Evolutionary conservation across 2,888 invertebrate genomes (phyloP).

Genomic region (Sthenelais limicola): DNA sequence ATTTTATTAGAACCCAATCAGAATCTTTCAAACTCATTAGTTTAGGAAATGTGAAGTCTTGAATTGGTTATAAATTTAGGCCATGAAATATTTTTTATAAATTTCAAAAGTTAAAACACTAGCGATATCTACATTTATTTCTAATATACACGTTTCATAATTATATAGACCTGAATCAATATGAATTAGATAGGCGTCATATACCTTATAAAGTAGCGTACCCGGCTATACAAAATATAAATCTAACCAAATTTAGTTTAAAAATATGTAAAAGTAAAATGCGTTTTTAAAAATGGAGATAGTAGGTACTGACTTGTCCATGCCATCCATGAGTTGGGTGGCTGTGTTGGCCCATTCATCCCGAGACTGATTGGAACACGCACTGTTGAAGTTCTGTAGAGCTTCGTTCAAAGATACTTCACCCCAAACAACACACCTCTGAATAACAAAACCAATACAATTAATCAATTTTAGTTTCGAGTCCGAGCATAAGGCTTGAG

Average conservation of each 20-base stretch:
- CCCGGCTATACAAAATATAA: too few relatives aligned
- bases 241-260: too few relatives aligned
- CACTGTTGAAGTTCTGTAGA: constrained; percentile 75
- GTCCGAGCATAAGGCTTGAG: not conserved
- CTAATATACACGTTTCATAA: too few relatives aligned
- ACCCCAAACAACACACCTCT: constrained; percentile 78
- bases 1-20: not conserved
- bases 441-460: constrained; percentile 23
- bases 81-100: not conserved
- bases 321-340: constrained; percentile 72
- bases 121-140: not conserved
- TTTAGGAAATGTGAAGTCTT: not conserved
- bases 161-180: too few relatives aligned
- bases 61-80: not conserved
- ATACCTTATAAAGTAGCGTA: too few relatives aligned
- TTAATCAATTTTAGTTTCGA: not conserved
- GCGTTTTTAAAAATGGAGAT: too few relatives aligned
- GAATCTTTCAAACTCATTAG: not conserved
- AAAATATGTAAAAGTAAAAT: too few relatives aligned
- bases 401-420: constrained; percentile 84
- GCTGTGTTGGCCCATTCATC: constrained; percentile 75
- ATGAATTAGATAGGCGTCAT: too few relatives aligned
- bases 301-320: constrained; percentile 59
- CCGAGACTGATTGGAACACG: constrained; percentile 53
- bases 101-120: not conserved